Evolutionary conservation across 2,797 vertebrate species (phyloP), one percentile per base, ranked within the genome.

Genomic region (Remorina albescens): DNA sequence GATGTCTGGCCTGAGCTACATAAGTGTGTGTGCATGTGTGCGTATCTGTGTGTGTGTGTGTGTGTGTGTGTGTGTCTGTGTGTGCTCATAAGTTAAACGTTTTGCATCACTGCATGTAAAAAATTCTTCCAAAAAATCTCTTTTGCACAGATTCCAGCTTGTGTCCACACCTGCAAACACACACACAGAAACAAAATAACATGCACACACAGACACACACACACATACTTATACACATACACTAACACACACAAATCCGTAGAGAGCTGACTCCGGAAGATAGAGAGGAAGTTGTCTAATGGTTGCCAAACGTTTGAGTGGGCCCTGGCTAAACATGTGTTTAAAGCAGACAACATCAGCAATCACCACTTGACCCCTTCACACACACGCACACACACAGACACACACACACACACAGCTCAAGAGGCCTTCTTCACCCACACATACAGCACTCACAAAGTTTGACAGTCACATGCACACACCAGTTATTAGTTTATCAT

Each of bases 251-350:
- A 78, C 65, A 88, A 83, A 89, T 95, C 93, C 93, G 93, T 92
- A 76, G 91, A 93, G 93, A 89, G 88, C 86, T 88, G 89, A 94
- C 90, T 95, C 96, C 96, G 96, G 97, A 99, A 97, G 95, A 96
- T 92, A 93, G 95, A 93, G 96, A 93, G 97, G 97, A 99, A 99
- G 96, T 96, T 81, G 94, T 94, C 91, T 98, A 98, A 98, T 98
- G 94, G 96, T 97, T 98, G 96, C 97, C 97, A 99, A 98, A 97
- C 95, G 96, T 97, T 94, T 91, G 88, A 89, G 89, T 91, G 87
- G 91, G 89, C 86, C 85, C 88, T 88, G 85, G 82, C 94, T 96
- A 96, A 96, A 96, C 96, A 97, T 94, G 86, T 98, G 96, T 96
- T 97, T 94, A 92, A 94, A 86, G 93, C 91, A 95, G 95, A 95